Percentiles rank a stretch among this genome's conserved stretches.
These are phyloP conservation scores for Sebastes minor DNA, from an alignment of 2,797 vertebrate species.

Conservation along the genomic window DNA sequence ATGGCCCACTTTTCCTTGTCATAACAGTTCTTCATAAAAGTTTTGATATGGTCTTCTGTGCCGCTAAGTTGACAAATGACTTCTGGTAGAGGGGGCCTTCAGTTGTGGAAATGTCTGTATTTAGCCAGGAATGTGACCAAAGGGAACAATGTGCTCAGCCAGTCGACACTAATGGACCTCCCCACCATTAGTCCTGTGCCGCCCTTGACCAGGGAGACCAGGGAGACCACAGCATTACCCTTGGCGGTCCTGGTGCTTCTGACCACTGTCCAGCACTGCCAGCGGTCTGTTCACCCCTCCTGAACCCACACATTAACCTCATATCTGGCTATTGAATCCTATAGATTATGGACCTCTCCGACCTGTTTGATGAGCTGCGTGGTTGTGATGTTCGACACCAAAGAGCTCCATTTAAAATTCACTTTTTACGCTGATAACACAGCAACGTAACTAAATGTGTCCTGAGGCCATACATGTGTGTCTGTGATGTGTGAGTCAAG, in stretches of 20 bases:
- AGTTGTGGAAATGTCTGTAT: conserved; percentile 75
- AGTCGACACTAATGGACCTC: conserved; percentile 78
- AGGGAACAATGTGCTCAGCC: conserved; percentile 80
- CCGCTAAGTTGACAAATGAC: conserved; percentile 68
- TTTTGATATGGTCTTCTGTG: conserved; percentile 45
- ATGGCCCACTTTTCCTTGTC: conserved; percentile 18
- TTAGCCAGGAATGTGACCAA: conserved; percentile 79
- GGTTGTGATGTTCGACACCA: neutral
- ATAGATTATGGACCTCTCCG: conserved; percentile 40
- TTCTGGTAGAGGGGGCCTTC: conserved; percentile 54
- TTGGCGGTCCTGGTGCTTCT: conserved; percentile 33
- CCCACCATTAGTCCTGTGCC: conserved; percentile 69
- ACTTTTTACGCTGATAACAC: conserved; percentile 26
- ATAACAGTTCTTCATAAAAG: conserved; percentile 23
- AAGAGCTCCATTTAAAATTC: conserved; percentile 40
- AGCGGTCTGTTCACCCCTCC: neutral
- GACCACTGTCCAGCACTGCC: conserved; percentile 24
- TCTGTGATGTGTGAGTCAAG: conserved; percentile 25
- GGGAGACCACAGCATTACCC: conserved; percentile 53
- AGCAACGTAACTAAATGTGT: conserved; percentile 39
- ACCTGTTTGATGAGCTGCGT: conserved; percentile 29
- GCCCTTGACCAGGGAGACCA: conserved; percentile 72
- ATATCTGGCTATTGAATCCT: conserved; percentile 6
- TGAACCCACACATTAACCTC: conserved; percentile 38
- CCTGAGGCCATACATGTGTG: conserved; percentile 49